Evolutionary conservation across 1,140 invertebrate species (phyloP).

Genomic region (Temnothorax curvispinosus): DNA sequence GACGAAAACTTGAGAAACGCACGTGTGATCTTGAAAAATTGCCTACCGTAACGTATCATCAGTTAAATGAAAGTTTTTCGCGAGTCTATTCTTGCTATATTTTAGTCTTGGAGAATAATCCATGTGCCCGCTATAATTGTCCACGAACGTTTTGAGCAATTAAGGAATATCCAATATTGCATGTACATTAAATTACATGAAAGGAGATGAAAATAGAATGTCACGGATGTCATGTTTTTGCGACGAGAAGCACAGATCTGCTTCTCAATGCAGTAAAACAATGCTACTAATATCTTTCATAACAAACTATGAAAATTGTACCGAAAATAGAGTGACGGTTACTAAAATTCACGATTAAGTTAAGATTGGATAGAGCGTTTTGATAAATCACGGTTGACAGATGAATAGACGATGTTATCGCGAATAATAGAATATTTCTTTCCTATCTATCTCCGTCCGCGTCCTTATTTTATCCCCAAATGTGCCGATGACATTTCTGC

Average conservation of each 20-base stretch:
- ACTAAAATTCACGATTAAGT: slow-evolving; percentile 16
- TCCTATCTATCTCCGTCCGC: not conserved
- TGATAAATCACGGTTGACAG: not conserved
- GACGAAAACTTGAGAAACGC: not conserved
- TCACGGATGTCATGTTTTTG: not conserved
- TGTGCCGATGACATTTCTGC: slow-evolving; percentile 10
- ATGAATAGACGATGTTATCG: not conserved
- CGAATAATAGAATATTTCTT: slow-evolving; percentile 8
- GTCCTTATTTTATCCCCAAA: slow-evolving; percentile 27
- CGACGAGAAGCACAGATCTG: not conserved
- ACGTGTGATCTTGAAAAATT: slow-evolving; percentile 35
- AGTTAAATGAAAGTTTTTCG: not conserved
- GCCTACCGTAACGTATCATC: not conserved
- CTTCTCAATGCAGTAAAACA: not conserved
- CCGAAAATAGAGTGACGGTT: not conserved
- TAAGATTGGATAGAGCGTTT: not conserved
- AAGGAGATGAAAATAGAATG: not conserved
- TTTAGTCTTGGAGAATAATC: not conserved
- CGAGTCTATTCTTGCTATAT: not conserved
- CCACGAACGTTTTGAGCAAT: not conserved
- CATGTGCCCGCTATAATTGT: not conserved
- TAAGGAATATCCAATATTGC: not conserved
- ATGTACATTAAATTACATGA: not conserved
- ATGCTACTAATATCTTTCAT: not conserved
- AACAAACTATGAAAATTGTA: not conserved